Evolutionary conservation across 2,113 vertebrate species (phyloP), one percentile per base, ranked within the genome.

Genomic region (Meleagris gallopavo): DNA sequence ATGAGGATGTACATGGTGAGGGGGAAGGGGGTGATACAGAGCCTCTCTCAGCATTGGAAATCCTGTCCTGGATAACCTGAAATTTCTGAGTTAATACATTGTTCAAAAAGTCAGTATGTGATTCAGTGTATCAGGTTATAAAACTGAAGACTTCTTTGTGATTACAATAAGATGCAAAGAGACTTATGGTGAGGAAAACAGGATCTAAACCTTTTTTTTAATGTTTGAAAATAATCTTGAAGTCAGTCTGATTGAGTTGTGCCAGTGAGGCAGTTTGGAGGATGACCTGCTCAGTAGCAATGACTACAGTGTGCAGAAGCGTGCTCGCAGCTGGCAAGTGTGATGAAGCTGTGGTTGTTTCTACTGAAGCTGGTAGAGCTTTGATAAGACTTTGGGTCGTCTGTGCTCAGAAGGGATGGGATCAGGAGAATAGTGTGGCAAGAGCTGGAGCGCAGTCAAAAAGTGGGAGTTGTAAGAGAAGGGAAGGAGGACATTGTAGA

Each of bases 401-500:
- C 24, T 76, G 15, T 58, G 7, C 32, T 90, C 16, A 38, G 45
- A 80, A 58, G 25, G 45, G 21, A 2, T 54, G 41, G 16, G 24
- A 10, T 15, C 60, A 13, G 41, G 41, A 38, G 84, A 36, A 81
- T 69, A 11, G 11, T 76, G 27, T 30, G 36, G 36, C 29, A 69
- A 57, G 66, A 2, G 82, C 36, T n/a, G 38, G 11, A 70, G n/a
- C 3, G 2, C 4, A 25, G 14, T 83, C 8, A 66, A 45, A 15
- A 58, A 65, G 12, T 2, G 6, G 55, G 4, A 15, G 8, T 66
- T 71, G 32, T 29, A 43, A n/a, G 75, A 64, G 54, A 30, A 58
- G 5, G 15, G 5, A 46, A 46, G 18, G 52, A 77, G 2, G 5
- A 25, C 0, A 1, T 40, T 36, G 3, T 46, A 1, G 27, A 13